Evolutionary conservation across 1,140 invertebrate species (phyloP), one percentile per base, ranked within the genome.

Genomic region (Drosophila novamexicana): DNA sequence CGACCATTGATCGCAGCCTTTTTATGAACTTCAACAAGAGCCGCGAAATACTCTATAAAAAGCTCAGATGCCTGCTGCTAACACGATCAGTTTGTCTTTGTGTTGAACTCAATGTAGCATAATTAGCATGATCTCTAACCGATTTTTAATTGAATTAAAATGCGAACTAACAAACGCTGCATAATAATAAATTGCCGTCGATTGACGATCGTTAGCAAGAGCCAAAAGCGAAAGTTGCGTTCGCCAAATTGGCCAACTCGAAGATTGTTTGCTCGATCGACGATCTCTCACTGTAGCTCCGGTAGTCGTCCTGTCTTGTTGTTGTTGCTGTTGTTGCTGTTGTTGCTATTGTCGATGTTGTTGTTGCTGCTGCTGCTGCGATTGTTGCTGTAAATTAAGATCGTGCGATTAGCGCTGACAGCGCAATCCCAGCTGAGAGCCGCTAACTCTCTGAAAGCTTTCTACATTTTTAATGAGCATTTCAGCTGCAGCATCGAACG

Each of bases 151-250:
- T 88, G 77, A 88, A 88, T 88, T 88, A 88, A 79, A 88, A 89
- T 83, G 49, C 75, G 62, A 83, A 88, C 68, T 71, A 88, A 75
- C 66, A 68, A 79, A 69, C 66, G 74, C 84, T 57, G 70, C 67
- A 88, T 90, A 90, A 89, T 89, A 90, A 89, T 89, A 89, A 89
- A 89, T 89, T 90, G 78, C 71, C 81, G 84, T 89, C 81, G 74
- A 89, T 88, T 90, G 84, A 84, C 78, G 81, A 89, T 90, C 85
- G 84, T 84, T 84, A 88, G 85, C 80, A 57, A 14, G 34, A 56
- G 69, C 67, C 49, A 85, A 82, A 85, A 85, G 82, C 82, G 82
- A 85, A 85, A 86, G 82, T 86, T 85, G 82, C 69, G 77, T 75
- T 85, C 61, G 81, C 81, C 73, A 83, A 83, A 84, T 83, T 83